These are phyloP conservation scores for Coenonympha arcania DNA, from an alignment of 2,888 invertebrate genomes.

Conservation along the genomic window DNA sequence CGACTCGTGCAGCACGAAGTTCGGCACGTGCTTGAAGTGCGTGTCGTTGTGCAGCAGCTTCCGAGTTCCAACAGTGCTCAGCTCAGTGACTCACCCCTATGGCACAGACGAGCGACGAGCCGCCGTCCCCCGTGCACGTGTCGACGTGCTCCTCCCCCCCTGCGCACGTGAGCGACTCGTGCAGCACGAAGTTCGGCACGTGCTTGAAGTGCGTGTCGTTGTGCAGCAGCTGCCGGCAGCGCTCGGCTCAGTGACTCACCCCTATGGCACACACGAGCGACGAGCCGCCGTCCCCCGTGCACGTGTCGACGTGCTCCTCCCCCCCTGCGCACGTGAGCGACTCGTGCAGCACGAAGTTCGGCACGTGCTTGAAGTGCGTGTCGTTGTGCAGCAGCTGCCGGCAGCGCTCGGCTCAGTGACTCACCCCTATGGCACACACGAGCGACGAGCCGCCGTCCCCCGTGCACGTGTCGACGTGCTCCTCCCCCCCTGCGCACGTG, in stretches of 20 bases:
- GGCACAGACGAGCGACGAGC: constrained; percentile 84
- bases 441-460: constrained; percentile 87
- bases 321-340: too few relatives aligned
- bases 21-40: constrained; percentile 72
- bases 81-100: constrained; percentile 64
- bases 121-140: constrained; percentile 85
- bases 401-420: too few relatives aligned
- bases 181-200: constrained; percentile 72
- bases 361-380: too few relatives aligned
- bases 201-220: constrained; percentile 77
- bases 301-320: too few relatives aligned
- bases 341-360: too few relatives aligned
- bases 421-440: constrained; percentile 78
- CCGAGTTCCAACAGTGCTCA: too few relatives aligned
- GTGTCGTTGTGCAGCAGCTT: constrained; percentile 72
- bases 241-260: constrained; percentile 37
- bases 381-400: too few relatives aligned
- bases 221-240: constrained; percentile 69
- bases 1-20: constrained; percentile 78
- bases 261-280: constrained; percentile 82
- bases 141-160: constrained; percentile 82
- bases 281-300: constrained; percentile 58
- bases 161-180: constrained; percentile 83
- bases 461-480: constrained; percentile 81
- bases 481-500: constrained; percentile 85